Evolutionary conservation across 1,140 invertebrate genomes (phyloP).

Genomic region (Cydia pomonella): DNA sequence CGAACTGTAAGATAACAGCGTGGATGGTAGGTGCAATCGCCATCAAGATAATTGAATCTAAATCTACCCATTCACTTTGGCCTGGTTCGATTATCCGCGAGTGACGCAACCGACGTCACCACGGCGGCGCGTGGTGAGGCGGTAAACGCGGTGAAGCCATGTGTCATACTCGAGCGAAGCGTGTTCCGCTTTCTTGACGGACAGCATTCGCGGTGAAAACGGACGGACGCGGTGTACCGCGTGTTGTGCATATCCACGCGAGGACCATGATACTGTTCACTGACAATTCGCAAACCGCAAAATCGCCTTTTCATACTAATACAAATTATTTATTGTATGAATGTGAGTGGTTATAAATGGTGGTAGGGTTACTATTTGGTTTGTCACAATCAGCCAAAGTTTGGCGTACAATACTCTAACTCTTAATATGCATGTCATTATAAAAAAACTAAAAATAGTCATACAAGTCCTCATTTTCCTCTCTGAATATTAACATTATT

Average conservation of each 20-base stretch:
- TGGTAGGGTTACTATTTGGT: no score
- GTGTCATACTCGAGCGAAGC: neutral
- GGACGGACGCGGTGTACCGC: conserved; percentile 1
- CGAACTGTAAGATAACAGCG: no score
- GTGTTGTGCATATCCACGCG: neutral
- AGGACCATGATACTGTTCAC: neutral
- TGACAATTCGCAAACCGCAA: neutral
- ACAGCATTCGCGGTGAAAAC: conserved; percentile 17
- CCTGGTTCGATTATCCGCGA: conserved; percentile 27
- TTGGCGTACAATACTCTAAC: no score
- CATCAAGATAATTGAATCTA: conserved; percentile 8
- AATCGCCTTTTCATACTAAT: no score
- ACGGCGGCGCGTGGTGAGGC: neutral
- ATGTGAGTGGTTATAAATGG: no score
- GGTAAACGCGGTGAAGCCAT: neutral
- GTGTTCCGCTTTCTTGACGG: conserved; percentile 27
- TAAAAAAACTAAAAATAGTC: no score
- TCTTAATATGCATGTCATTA: no score
- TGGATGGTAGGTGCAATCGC: neutral
- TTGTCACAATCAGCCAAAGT: no score
- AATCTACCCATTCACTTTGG: conserved; percentile 25
- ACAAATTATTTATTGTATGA: no score
- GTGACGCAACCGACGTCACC: conserved; percentile 6
- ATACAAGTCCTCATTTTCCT: no score
- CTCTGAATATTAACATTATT: no score